Percentiles rank a stretch among this genome's conserved stretches.
Conservation (phyloP, 2,113 vertebrate genomes). For the Pan troglodytes region NHGRI_mPanTro3-v2.1_pri NC_072417.2:72936001-72936500, state of each 20-base stretch:
- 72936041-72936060: too few relatives aligned
- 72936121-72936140: neutral
- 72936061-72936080: too few relatives aligned
- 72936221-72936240: slow-evolving; percentile 95
- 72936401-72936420: slow-evolving; percentile 23
- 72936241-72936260: slow-evolving; percentile 95
- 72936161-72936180: slow-evolving; percentile 26
- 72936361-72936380: slow-evolving; percentile 19
- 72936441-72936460: neutral
- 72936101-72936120: neutral
- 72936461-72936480: slow-evolving; percentile 35
- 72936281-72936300: slow-evolving; percentile 94
- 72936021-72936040: too few relatives aligned
- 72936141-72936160: slow-evolving; percentile 11
- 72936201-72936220: slow-evolving; percentile 77
- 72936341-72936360: slow-evolving; percentile 32
- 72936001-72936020: too few relatives aligned
- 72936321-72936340: slow-evolving; percentile 57
- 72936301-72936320: slow-evolving; percentile 62
- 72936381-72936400: slow-evolving; percentile 28
- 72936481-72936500: slow-evolving; percentile 25
- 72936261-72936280: slow-evolving; percentile 96
- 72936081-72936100: neutral
- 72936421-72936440: slow-evolving; percentile 36
- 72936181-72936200: slow-evolving; percentile 33